phyloP scores from a whole-genome alignment of 2,888 invertebrate species.

The Hedya salicella region DNA sequence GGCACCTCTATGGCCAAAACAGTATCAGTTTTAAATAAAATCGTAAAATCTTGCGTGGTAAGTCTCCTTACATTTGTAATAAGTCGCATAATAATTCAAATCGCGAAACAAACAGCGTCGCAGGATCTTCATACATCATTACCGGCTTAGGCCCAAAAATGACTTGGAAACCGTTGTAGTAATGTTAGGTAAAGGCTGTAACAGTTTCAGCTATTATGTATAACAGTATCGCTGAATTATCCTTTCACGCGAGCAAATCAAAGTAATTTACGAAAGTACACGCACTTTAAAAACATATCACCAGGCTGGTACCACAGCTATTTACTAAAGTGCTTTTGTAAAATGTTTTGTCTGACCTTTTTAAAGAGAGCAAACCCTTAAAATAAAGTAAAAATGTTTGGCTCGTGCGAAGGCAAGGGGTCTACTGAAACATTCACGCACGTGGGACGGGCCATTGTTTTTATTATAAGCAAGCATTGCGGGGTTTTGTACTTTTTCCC shows the following conservation, averaged over 20 bases:
- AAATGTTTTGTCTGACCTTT: conserved; percentile 49
- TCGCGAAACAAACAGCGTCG: no score
- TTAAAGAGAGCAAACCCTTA: conserved; percentile 52
- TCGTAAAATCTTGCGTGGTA: no score
- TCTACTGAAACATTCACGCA: conserved; percentile 70
- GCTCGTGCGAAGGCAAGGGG: conserved; percentile 57
- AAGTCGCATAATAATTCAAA: no score
- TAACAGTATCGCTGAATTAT: background rate
- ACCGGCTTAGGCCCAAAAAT: no score
- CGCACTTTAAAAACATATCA: conserved; percentile 19
- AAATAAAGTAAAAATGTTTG: conserved; percentile 58
- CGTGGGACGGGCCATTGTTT: conserved; percentile 68
- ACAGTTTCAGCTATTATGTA: no score
- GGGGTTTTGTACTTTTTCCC: conserved; percentile 65
- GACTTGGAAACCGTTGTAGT: no score
- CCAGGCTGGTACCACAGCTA: conserved; percentile 33
- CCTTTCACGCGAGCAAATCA: background rate
- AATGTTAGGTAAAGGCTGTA: no score
- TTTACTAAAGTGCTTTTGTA: conserved; percentile 42
- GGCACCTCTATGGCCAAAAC: no score
- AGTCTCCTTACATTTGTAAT: no score
- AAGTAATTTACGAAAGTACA: background rate
- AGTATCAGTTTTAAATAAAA: no score
- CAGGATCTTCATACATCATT: no score
- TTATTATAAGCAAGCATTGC: conserved; percentile 71